Conservation (phyloP, 2,888 invertebrate species). For the Hirtodrosophila duncani region DNA sequence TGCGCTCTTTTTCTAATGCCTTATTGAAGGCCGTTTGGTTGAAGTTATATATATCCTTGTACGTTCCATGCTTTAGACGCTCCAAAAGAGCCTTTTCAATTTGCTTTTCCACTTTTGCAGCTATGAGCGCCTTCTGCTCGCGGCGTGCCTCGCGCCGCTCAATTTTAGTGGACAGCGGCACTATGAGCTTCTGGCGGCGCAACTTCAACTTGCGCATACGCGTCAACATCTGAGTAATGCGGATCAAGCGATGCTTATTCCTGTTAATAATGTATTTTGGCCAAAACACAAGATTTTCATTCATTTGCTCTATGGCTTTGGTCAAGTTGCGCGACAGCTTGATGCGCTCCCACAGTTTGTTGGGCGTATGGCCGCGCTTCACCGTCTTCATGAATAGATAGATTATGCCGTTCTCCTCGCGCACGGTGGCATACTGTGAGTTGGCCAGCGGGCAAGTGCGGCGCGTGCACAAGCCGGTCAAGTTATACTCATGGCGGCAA, state of each 20-base stretch:
- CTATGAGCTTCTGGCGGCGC: slow-evolving; percentile 92
- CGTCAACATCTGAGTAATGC: slow-evolving; percentile 97
- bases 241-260: slow-evolving; percentile 97
- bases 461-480: slow-evolving; percentile 96
- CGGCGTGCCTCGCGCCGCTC: slow-evolving; percentile 94
- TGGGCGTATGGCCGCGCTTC: slow-evolving; percentile 93
- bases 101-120: slow-evolving; percentile 96
- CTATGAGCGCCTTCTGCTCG: slow-evolving; percentile 97
- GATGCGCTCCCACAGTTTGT: slow-evolving; percentile 96
- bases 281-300: slow-evolving; percentile 97
- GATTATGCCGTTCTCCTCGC: slow-evolving; percentile 97
- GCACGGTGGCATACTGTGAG: slow-evolving; percentile 98
- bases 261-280: slow-evolving; percentile 94
- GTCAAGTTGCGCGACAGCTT: slow-evolving; percentile 96
- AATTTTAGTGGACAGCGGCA: slow-evolving; percentile 95
- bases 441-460: slow-evolving; percentile 97
- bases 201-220: slow-evolving; percentile 95
- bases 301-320: slow-evolving; percentile 96
- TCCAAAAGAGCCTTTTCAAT: slow-evolving; percentile 97
- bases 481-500: slow-evolving; percentile 98
- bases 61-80: slow-evolving; percentile 94
- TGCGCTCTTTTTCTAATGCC: slow-evolving; percentile 91
- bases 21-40: slow-evolving; percentile 96
- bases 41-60: slow-evolving; percentile 99
- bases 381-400: slow-evolving; percentile 94